Conservation (phyloP, 2,797 vertebrate genomes). For the Hyperoplus immaculatus region DNA sequence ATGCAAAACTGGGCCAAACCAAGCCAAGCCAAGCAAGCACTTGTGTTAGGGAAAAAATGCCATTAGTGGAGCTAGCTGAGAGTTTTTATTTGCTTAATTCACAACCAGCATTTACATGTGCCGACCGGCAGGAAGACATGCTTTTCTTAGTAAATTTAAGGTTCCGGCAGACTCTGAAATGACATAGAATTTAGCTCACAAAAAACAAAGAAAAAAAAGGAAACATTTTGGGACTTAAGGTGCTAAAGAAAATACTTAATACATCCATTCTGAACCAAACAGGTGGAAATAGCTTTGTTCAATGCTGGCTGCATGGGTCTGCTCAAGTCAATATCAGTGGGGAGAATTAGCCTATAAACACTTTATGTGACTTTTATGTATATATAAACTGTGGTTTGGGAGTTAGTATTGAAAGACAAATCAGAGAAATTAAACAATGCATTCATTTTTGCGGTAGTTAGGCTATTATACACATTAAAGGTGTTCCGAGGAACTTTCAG, state of each 20-base stretch:
- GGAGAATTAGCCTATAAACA: background rate
- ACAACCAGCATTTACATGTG: background rate
- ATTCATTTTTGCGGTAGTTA: too few relatives aligned
- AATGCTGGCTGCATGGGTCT: background rate
- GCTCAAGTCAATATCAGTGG: background rate
- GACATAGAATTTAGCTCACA: background rate
- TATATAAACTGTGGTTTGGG: too few relatives aligned
- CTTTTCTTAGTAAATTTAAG: background rate
- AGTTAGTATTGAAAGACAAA: background rate
- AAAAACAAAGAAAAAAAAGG: background rate
- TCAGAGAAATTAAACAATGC: background rate
- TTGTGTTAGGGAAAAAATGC: too few relatives aligned
- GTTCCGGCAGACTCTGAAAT: background rate
- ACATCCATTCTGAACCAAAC: background rate
- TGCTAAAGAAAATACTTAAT: background rate
- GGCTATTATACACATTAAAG: too few relatives aligned
- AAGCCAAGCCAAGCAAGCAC: too few relatives aligned
- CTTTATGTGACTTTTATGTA: background rate
- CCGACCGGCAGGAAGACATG: background rate
- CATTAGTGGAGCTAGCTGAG: too few relatives aligned
- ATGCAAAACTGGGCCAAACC: too few relatives aligned
- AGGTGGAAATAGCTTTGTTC: background rate
- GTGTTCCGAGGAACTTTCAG: too few relatives aligned
- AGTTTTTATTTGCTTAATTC: background rate
- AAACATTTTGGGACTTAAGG: slow-evolving; percentile 1